Evolutionary conservation across 2,888 invertebrate genomes (phyloP), one percentile per base, ranked within the genome.

Genomic region (Amphipoea oculea): DNA sequence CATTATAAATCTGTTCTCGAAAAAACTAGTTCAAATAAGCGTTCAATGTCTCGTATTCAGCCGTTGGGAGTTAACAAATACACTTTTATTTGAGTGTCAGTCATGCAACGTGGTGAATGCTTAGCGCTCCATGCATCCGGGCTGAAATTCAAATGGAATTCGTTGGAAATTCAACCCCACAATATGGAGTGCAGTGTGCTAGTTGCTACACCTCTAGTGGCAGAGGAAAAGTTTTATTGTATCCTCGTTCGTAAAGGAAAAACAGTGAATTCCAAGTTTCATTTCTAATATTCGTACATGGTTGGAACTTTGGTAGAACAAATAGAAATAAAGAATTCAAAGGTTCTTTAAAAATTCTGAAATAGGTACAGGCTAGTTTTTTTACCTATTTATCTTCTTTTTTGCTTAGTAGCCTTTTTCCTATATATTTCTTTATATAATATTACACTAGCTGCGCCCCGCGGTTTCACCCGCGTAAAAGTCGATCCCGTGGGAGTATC

Each of bases 121-220:
- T 85, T 76, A 76, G 81, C 70, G 57, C 73, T 79, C 70, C 63
- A 73, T 73, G 85, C 69, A 76, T 63, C 60, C 73, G 73, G 48
- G 73, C 14, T 73, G 88, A 87, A 85, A 87, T 85, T 85, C 88
- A 81, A 87, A 85, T 81, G 84, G 88, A 87, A 85, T 85, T 87
- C 76, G 88, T 85, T 73, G 72, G 75, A 65, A 87, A 76, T 87
- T 85, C 85, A 80, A 71, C 81, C 45, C 73, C 70, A 63, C 73
- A 54, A 36, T 87, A 73, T 71, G 54, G 42, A 87, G 88, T 76
- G 88, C 75, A 66, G 63, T 29, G 63, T 57, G 45, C 73, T 84
- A 68, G 71, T 45, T 36, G 70, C 71, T 72, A 68, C 71, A 68
- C 51, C 69, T 74, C 42, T 45, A 73, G 62, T 45, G 48, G 63